Conservation (phyloP, 1,140 invertebrate genomes). For the Drosophila biarmipes region DNA sequence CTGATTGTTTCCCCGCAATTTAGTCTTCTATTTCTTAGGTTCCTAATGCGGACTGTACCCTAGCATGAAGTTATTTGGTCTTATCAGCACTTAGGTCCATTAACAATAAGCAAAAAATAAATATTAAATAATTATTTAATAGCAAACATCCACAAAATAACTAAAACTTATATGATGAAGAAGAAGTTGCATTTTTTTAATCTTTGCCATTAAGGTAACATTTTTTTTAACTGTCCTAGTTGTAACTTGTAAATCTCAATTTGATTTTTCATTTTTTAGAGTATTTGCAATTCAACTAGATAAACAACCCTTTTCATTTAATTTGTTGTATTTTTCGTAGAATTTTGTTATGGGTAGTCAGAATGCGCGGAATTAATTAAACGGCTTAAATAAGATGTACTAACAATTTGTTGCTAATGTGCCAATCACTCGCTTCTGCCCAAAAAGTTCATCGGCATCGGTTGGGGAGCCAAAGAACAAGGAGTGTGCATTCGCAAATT, state of each 20-base stretch:
- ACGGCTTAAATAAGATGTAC: conserved; percentile 71
- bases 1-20: conserved; percentile 43
- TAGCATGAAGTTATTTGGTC: not conserved
- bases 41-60: conserved; percentile 11
- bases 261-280: not conserved
- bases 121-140: no score
- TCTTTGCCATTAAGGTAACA: no score
- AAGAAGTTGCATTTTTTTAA: no score
- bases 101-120: not conserved
- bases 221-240: no score
- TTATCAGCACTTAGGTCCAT: not conserved
- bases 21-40: conserved; percentile 22
- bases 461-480: conserved; percentile 29
- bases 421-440: conserved; percentile 56
- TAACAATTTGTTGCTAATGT: conserved; percentile 70
- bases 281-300: not conserved
- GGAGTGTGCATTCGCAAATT: conserved; percentile 62
- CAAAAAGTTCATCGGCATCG: conserved; percentile 46
- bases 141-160: no score
- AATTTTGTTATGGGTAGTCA: conserved; percentile 19
- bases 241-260: no score
- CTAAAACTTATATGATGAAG: no score
- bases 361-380: conserved; percentile 68
- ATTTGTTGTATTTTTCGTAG: conserved; percentile 19
- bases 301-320: not conserved